Evolutionary conservation across 2,888 invertebrate genomes (phyloP), one percentile per base, ranked within the genome.

Genomic region (Eucriotettix oculatus): DNA sequence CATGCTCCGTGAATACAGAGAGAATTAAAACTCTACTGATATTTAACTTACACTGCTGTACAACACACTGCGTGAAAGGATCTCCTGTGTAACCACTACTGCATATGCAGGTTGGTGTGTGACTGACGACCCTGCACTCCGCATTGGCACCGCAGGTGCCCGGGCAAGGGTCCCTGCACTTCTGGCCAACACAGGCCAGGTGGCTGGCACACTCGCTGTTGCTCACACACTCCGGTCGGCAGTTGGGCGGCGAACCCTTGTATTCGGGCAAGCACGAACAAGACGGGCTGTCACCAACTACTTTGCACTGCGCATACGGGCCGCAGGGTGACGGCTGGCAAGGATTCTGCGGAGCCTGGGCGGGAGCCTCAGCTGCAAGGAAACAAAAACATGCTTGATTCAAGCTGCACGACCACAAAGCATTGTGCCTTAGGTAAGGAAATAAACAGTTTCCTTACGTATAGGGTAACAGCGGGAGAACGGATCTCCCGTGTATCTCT

Each of bases 311-410:
- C 64, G 87, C 85, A 70, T 87, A 85, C 10, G 84, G 83, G 41
- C 89, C 90, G 71, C 89, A 90, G 9, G 88, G 88, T 14, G 82
- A 83, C 14, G 87, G 86, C 63, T 79, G 74, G 66, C 87, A 88
- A 0, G 86, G 87, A 81, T 80, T 48, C 69, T 77, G 73, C 70
- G 40, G 56, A n/a, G n/a, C 17, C 14, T 14, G 58, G 40, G 7
- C 29, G 29, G 16, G 64, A 48, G 16, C 42, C 40, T 55, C 55
- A 29, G 55, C 55, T 55, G 55, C 40, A 42, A 42, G 17, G 9
- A 10, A 16, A 10, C 16, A 16, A 52, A 10, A 14, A 52, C 17
- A n/a, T 41, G 40, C 10, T 41, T 55, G 40, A 5, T 1, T 10
- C 14, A 11, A 40, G n/a, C 40, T 40, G 40, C 16, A 10, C 55